Base-by-base conservation (phyloP, 2,113 vertebrate genomes). In the Panurus biarmicus region DNA sequence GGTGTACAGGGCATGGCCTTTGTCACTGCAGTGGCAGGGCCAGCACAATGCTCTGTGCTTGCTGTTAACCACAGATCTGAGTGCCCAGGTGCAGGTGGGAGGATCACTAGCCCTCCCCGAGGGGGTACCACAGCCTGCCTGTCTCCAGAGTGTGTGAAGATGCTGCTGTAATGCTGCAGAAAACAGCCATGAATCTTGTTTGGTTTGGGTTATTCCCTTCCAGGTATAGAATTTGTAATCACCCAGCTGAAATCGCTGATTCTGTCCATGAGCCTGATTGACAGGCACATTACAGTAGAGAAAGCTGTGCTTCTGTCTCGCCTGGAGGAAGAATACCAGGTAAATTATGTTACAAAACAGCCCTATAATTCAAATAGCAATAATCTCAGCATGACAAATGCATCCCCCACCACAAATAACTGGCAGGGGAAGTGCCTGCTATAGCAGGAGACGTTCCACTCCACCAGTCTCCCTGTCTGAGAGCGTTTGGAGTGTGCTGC, bases 301-400 rank as follows among this genome's bases (percentile, higher is more conserved):
- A 97, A 98, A 97, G 99, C 99, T 0, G 99, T 99, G 89, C 96
- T 99, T 17, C 97, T 99, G 45, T 99, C 99, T 42, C 98, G 98
- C 76, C 97, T 99, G 69, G 99, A 99, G 96, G 99, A 99, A 89
- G 99, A 99, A 91, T 99, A 98, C 94, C 99, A 99, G 99, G 99
- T 99, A 96, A 96, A 89, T 61, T 25, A 85, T 79, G 65, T 77
- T 85, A 69, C 72, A 60, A 73, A 94, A 58, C 88, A 87, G 72
- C 86, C 86, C 93, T 88, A 18, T 92, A 57, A 96, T 96, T 96
- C 92, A 83, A 92, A 92, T 58, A 85, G 89, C 81, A 81, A 94
- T 95, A 92, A 97, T 92, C 90, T 74, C 93, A 88, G 87, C 64
- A 7, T 88, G 94, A 93, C 79, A 95, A 90, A 90, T 61, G 72